These are phyloP conservation scores for Schizaphis graminum DNA, from an alignment of 2,888 invertebrate species.

Conservation along the genomic window DNA sequence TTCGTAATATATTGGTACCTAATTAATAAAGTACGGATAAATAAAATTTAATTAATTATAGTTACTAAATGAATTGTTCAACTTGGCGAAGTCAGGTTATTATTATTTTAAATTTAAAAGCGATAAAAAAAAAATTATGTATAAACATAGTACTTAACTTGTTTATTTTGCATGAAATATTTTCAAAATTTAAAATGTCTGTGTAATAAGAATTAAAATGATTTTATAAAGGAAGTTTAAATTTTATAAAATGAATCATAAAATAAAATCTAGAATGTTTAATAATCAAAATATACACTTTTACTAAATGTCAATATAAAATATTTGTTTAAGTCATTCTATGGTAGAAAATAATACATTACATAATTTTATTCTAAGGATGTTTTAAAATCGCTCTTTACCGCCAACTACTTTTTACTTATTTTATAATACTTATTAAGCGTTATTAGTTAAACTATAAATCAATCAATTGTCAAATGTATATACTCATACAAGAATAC, in stretches of 20 bases:
- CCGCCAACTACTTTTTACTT: not conserved
- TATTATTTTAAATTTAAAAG: not conserved
- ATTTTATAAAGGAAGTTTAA: not conserved
- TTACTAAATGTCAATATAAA: not conserved
- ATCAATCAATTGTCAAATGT: constrained; percentile 5
- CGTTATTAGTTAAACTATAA: constrained; percentile 13
- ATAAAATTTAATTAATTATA: not conserved
- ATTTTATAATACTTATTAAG: constrained; percentile 1
- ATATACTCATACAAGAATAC: not conserved
- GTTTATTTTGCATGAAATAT: not conserved
- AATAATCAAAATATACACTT: not conserved
- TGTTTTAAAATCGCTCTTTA: not conserved
- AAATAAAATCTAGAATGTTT: not conserved
- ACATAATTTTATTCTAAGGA: not conserved
- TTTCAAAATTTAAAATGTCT: not conserved
- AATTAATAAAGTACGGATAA: not conserved
- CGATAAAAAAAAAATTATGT: not conserved
- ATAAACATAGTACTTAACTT: not conserved
- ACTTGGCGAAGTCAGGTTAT: not conserved
- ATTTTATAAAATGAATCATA: not conserved
- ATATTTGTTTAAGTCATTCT: not conserved
- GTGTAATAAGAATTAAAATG: not conserved
- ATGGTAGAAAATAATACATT: not conserved
- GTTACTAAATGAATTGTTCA: not conserved
- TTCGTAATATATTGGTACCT: not conserved